Percentiles rank a stretch among this genome's conserved stretches.
Evolutionary conservation across 2,888 invertebrate genomes (phyloP).

Genomic region (Harpagoxenus sublaevis): DNA sequence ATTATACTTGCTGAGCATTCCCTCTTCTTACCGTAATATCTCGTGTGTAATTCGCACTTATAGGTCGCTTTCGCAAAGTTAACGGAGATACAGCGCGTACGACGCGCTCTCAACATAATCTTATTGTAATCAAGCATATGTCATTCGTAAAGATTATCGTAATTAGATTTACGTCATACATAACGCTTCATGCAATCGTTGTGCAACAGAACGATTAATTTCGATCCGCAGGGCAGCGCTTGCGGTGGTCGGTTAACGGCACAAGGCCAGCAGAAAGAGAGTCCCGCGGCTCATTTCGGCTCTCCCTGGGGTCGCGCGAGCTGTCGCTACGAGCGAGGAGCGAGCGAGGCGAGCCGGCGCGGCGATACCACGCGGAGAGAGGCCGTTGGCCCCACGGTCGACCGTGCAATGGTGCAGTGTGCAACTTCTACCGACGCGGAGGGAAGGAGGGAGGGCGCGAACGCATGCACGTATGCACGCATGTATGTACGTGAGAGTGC

Average conservation of each 20-base stretch:
- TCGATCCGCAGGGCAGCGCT: not conserved
- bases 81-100: not conserved
- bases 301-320: conserved; percentile 54
- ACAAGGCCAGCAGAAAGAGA: conserved; percentile 11
- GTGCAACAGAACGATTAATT: conserved; percentile 3
- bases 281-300: conserved; percentile 40
- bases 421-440: conserved; percentile 71
- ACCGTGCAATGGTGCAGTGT: conserved; percentile 81
- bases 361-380: conserved; percentile 72
- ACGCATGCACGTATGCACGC: conserved; percentile 37
- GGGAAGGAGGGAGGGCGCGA: conserved; percentile 22
- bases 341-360: conserved; percentile 58
- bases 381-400: conserved; percentile 77
- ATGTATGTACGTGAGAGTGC: conserved; percentile 36
- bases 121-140: not conserved
- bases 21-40: not conserved
- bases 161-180: not conserved
- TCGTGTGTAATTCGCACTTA: not conserved
- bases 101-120: not conserved
- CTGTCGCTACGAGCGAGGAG: conserved; percentile 59
- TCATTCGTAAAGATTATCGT: not conserved
- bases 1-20: not conserved
- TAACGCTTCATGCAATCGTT: not conserved
- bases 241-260: not conserved
- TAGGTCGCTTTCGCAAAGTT: conserved; percentile 4